These are phyloP conservation scores for Aegotheles bennettii DNA, from an alignment of 2,113 vertebrate species.

Conservation along the genomic window DNA sequence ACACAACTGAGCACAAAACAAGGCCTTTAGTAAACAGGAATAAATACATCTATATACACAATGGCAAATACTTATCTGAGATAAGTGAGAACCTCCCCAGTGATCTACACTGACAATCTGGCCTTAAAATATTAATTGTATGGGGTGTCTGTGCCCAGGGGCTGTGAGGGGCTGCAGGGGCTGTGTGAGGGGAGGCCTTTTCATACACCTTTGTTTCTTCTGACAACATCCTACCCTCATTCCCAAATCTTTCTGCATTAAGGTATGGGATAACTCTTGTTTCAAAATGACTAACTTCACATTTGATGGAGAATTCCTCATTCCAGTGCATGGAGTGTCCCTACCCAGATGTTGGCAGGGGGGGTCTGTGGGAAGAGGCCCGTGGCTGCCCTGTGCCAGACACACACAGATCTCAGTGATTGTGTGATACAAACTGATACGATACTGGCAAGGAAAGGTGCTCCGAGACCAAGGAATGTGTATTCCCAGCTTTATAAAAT, in stretches of 20 bases:
- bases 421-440: not conserved
- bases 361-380: not conserved
- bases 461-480: not conserved
- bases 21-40: not conserved
- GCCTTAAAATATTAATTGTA: not conserved
- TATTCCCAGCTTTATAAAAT: not conserved
- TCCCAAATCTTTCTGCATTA: not conserved
- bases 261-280: not conserved
- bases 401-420: not conserved
- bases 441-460: not conserved
- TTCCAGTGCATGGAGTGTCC: not conserved
- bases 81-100: not conserved
- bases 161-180: fast-evolving
- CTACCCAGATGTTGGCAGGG: not conserved
- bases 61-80: not conserved
- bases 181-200: not conserved
- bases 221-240: no score
- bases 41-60: not conserved
- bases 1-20: not conserved
- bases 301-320: not conserved
- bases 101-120: not conserved
- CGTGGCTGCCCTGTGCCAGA: fast-evolving
- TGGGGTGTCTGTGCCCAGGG: fast-evolving
- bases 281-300: not conserved
- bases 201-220: no score